Percentiles rank a stretch among this genome's conserved stretches.
Evolutionary conservation across 2,113 vertebrate genomes (phyloP).

Genomic region (Megalops atlanticus): DNA sequence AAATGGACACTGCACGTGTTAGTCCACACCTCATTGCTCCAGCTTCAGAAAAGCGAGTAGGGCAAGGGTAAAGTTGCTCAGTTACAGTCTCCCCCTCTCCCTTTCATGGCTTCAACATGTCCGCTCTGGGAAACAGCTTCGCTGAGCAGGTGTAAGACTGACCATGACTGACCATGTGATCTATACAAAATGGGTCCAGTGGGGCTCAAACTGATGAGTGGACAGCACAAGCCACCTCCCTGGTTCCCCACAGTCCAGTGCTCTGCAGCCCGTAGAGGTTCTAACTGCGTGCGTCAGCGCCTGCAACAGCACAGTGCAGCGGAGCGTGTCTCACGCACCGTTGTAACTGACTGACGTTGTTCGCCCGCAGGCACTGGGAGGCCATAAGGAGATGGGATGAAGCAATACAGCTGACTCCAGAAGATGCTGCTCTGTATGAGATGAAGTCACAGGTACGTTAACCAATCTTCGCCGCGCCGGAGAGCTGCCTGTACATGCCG

Average conservation of each 20-base stretch:
- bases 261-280: no score
- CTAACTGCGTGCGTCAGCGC: no score
- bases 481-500: not conserved
- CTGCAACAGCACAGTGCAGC: not conserved
- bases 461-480: not conserved
- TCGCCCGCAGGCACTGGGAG: slow-evolving; percentile 79
- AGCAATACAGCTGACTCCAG: slow-evolving; percentile 89
- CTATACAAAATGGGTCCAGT: no score
- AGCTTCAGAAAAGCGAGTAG: not conserved
- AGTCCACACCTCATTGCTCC: not conserved
- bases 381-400: slow-evolving; percentile 93
- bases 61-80: not conserved
- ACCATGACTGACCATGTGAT: not conserved
- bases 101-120: no score
- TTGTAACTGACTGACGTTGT: slow-evolving; percentile 15
- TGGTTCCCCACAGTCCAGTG: no score
- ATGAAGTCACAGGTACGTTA: slow-evolving; percentile 94
- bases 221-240: not conserved
- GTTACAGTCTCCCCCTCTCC: not conserved
- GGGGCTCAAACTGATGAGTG: not conserved
- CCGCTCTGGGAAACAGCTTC: no score
- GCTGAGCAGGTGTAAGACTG: no score
- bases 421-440: slow-evolving; percentile 87
- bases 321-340: not conserved
- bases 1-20: not conserved